Evolutionary conservation across 2,888 invertebrate species (phyloP).

Genomic region (Melinaea marsaeus): DNA sequence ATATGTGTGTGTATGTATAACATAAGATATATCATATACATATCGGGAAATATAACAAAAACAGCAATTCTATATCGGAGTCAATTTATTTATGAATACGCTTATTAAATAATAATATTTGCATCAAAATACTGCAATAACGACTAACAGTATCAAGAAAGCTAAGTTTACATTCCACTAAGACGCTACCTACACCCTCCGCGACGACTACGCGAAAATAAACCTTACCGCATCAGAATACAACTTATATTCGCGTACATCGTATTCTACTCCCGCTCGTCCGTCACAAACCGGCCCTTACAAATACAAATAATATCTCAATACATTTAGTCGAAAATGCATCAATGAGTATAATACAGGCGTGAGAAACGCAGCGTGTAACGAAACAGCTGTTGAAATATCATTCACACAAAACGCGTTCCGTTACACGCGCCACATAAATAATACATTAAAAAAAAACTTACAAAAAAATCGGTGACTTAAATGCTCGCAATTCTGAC

Average conservation of each 20-base stretch:
- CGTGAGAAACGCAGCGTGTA: constrained; percentile 38
- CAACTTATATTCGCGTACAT: constrained; percentile 17
- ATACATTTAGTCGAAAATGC: constrained; percentile 64
- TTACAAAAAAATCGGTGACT: constrained; percentile 63
- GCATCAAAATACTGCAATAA: constrained; percentile 76
- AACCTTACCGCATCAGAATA: constrained; percentile 3
- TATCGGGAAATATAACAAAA: constrained; percentile 41
- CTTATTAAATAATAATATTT: constrained; percentile 76
- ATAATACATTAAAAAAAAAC: constrained; percentile 54
- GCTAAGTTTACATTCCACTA: constrained; percentile 57
- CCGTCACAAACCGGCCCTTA: constrained; percentile 20
- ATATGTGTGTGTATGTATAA: too few species aligned
- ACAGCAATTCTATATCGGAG: constrained; percentile 62
- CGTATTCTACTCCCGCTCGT: neutral
- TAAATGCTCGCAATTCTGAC: constrained; percentile 47
- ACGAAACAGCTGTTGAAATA: constrained; percentile 24
- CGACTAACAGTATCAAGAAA: constrained; percentile 70
- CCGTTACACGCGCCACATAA: constrained; percentile 33
- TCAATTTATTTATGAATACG: constrained; percentile 77
- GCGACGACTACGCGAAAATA: constrained; percentile 23
- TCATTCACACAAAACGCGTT: constrained; percentile 14
- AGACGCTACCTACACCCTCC: constrained; percentile 56
- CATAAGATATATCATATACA: too few species aligned
- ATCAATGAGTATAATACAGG: constrained; percentile 74
- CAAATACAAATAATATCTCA: constrained; percentile 44